These are phyloP conservation scores for Harpegnathos saltator DNA, from an alignment of 1,140 invertebrate genomes.

Conservation along the genomic window DNA sequence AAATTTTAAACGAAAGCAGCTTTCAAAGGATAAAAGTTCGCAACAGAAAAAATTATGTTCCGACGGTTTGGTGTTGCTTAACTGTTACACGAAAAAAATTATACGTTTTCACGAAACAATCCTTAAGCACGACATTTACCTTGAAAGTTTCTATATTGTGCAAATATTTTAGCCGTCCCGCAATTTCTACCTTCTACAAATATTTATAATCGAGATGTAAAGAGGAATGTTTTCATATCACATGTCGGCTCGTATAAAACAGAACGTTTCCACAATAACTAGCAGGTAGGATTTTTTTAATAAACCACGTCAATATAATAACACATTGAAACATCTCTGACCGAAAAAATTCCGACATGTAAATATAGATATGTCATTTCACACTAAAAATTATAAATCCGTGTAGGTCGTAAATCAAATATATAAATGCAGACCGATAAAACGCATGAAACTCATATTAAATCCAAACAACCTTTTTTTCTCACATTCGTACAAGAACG, in stretches of 20 bases:
- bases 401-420: background rate
- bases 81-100: no score
- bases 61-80: no score
- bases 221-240: no score
- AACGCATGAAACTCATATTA: background rate
- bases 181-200: no score
- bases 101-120: no score
- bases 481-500: background rate
- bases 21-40: background rate
- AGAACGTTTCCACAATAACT: conserved; percentile 29
- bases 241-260: background rate
- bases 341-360: conserved; percentile 9
- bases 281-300: conserved; percentile 38
- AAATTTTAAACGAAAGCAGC: background rate
- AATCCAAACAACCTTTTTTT: background rate
- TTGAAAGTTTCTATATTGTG: background rate
- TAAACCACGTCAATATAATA: conserved; percentile 37
- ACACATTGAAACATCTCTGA: conserved; percentile 40
- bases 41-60: background rate
- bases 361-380: background rate
- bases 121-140: no score
- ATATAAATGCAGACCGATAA: background rate
- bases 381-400: background rate
- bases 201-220: no score
- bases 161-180: conserved; percentile 15